Evolutionary conservation across 2,113 vertebrate genomes (phyloP).

Genomic region (Trogon melanurus): DNA sequence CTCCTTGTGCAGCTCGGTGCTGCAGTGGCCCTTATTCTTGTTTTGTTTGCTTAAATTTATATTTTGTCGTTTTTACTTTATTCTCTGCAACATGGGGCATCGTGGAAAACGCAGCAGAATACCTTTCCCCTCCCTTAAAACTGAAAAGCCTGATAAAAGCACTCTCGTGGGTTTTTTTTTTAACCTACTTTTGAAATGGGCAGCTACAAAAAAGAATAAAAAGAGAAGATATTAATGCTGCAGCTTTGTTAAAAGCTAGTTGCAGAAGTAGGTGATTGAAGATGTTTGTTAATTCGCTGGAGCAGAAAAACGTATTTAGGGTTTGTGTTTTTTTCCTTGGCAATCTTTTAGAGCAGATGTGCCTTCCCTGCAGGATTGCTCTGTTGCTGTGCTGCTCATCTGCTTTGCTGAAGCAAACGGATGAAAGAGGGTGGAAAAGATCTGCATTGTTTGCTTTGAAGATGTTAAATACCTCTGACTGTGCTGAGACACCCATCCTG

Average conservation of each 20-base stretch:
- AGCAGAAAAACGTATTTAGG: not conserved
- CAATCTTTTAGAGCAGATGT: not conserved
- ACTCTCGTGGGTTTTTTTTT: not conserved
- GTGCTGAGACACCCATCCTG: not conserved
- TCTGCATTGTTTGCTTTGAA: not conserved
- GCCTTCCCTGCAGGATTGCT: not conserved
- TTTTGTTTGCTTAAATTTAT: not conserved
- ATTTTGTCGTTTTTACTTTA: not conserved
- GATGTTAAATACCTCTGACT: not conserved
- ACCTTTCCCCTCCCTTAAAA: not conserved
- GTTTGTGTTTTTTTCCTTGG: not conserved
- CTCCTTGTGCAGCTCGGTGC: accelerated
- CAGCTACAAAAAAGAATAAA: not conserved
- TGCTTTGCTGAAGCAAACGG: not conserved
- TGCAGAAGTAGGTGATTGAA: not conserved
- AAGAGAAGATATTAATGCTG: not conserved
- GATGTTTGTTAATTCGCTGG: not conserved
- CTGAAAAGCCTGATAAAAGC: not conserved
- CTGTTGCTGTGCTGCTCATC: not conserved
- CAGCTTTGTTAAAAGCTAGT: not conserved
- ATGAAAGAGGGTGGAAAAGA: not conserved
- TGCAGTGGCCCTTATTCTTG: not conserved
- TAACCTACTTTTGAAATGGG: not conserved
- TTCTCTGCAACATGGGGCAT: too few species aligned
- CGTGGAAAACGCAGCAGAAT: not conserved